Base-by-base conservation (phyloP, 2,888 invertebrate species). In the Stenichneumon culpator region DNA sequence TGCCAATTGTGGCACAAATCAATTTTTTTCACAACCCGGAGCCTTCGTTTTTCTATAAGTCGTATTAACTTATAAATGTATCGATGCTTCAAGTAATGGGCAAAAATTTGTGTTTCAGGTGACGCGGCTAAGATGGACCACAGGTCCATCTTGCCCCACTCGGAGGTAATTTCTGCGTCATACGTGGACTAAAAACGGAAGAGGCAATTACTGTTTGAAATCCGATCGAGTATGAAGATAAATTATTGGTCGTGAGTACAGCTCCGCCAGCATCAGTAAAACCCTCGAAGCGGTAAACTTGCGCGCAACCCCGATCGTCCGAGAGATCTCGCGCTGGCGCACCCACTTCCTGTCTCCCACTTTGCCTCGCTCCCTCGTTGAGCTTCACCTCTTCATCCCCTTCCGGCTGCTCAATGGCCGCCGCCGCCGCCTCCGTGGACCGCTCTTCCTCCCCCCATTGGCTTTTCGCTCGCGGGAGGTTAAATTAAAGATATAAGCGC, bases 401-500 rank as follows among this genome's bases (percentile, higher is more conserved):
- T 60, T 79, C 47, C 52, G 39, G 68, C 25, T 50, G 72, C 82
- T 82, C 85, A 85, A 85, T 82, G 85, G 85, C 85, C 82, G 85
- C 82, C n/a, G 28, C 68, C 28, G 54, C 65, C 67, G 67, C 77
- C 77, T 75, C 36, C 50, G 63, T 14, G 75, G 63, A 52, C 16
- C 65, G 67, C 65, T 68, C 74, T 78, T 68, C 68, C 47, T 47
- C 44, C 63, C 63, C 63, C 32, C 28, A 28, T 63, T 63, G 63
- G 63, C 63, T 63, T 32, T 67, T 54, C 52, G 65, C 36, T 67
- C 70, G 63, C 75, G 78, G 82, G 86, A 86, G 83, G 84, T 84
- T 88, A 88, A 90, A 91, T 90, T 90, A 89, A 90, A 90, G 90
- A 89, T 89, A 89, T 88, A 90, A 89, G 88, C 86, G 87, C 63